Evolutionary conservation across 2,888 invertebrate genomes (phyloP).

Genomic region (Nyleta sp.): DNA sequence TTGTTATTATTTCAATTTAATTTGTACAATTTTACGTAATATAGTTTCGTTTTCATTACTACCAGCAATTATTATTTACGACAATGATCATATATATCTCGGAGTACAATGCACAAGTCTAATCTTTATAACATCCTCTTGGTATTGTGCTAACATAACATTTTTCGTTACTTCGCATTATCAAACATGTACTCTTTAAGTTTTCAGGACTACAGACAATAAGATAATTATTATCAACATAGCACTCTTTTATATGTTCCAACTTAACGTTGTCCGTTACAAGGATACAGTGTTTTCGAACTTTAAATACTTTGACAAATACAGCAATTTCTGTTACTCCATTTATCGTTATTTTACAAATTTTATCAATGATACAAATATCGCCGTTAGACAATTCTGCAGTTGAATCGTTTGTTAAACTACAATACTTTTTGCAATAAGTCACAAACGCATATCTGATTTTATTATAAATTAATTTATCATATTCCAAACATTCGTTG

Average conservation of each 20-base stretch:
- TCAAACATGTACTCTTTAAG: conserved; percentile 2
- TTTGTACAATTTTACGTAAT: too few species aligned
- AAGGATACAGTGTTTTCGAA: background rate
- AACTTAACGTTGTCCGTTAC: background rate
- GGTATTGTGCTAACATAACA: conserved; percentile 21
- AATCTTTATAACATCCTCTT: conserved; percentile 15
- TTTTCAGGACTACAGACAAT: background rate
- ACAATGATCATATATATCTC: too few species aligned
- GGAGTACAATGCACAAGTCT: too few species aligned
- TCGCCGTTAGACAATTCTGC: background rate
- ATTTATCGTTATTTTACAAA: background rate
- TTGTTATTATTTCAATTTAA: too few species aligned
- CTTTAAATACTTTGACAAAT: conserved; percentile 4
- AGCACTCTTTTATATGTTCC: conserved; percentile 11
- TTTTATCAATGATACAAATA: conserved; percentile 14
- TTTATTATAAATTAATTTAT: background rate
- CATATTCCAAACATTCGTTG: conserved; percentile 3
- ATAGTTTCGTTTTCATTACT: too few species aligned
- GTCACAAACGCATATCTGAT: background rate
- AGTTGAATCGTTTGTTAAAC: conserved; percentile 16
- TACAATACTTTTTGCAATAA: conserved; percentile 11
- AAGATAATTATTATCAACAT: background rate
- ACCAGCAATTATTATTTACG: too few species aligned
- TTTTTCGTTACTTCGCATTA: background rate
- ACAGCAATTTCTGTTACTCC: background rate